Conservation (phyloP, 1,140 invertebrate species). For the Acyrthosiphon pisum region DNA sequence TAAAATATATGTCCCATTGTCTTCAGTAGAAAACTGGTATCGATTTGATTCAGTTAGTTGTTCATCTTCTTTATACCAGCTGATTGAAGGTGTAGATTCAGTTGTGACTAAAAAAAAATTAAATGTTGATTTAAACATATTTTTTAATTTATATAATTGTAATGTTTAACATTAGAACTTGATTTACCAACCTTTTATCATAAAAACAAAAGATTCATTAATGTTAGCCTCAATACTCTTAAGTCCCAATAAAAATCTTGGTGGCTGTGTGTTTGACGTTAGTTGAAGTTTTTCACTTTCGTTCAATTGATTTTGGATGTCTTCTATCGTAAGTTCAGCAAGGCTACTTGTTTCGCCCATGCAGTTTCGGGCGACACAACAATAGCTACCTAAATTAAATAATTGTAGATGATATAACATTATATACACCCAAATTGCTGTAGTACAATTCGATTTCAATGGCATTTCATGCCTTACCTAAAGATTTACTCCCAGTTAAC, state of each 20-base stretch:
- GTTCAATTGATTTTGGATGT: constrained; percentile 87
- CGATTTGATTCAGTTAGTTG: constrained; percentile 58
- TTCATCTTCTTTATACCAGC: constrained; percentile 50
- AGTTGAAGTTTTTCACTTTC: constrained; percentile 83
- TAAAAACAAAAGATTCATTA: constrained; percentile 80
- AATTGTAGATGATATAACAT: background rate
- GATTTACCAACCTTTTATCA: constrained; percentile 73
- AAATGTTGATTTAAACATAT: background rate
- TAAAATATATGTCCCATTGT: constrained; percentile 74
- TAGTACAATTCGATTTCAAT: background rate
- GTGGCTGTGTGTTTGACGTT: constrained; percentile 78
- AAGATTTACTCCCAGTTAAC: constrained; percentile 84
- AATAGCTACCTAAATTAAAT: constrained; percentile 76
- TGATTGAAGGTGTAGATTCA: constrained; percentile 8
- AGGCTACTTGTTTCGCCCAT: constrained; percentile 89
- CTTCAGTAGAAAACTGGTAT: constrained; percentile 64
- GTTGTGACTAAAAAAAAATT: constrained; percentile 18
- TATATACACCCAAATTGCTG: background rate
- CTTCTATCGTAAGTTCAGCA: constrained; percentile 86
- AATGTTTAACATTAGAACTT: background rate
- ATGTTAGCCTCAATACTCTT: constrained; percentile 84
- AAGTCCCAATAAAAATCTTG: constrained; percentile 80
- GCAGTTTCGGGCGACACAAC: constrained; percentile 88
- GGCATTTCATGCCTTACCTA: constrained; percentile 65
- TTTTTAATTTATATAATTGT: background rate